Evolutionary conservation across 53 echinoderm and acorn worm genomes (phyloP).

Genomic region (Holothuria leucospilota): DNA sequence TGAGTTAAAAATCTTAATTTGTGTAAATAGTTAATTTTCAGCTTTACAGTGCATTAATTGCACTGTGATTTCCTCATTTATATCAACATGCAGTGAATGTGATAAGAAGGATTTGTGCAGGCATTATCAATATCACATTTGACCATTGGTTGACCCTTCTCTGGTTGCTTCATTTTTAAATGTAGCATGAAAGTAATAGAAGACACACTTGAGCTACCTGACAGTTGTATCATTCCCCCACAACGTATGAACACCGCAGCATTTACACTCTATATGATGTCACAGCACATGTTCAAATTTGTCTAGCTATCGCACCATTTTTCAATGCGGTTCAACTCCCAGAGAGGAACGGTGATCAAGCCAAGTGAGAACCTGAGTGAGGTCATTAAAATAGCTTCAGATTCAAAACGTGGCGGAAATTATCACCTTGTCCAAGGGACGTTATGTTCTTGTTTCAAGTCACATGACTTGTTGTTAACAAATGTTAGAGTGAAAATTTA

Average conservation of each 20-base stretch:
- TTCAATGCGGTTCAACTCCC: slow-evolving; percentile 57
- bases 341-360: background rate
- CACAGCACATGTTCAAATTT: slow-evolving; percentile 29
- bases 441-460: slow-evolving; percentile 85
- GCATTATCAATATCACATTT: too few relatives aligned
- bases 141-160: too few relatives aligned
- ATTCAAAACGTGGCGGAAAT: slow-evolving; percentile 81
- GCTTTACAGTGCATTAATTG: too few relatives aligned
- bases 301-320: slow-evolving; percentile 61
- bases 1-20: too few relatives aligned
- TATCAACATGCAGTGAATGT: too few relatives aligned
- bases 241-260: slow-evolving; percentile 63
- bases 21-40: too few relatives aligned
- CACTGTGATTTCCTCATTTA: too few relatives aligned
- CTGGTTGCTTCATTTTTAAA: too few relatives aligned
- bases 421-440: slow-evolving; percentile 70
- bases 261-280: slow-evolving; percentile 10
- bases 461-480: slow-evolving; percentile 74
- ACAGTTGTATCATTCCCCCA: slow-evolving; percentile 52
- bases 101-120: too few relatives aligned
- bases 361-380: slow-evolving; percentile 68
- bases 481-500: slow-evolving; percentile 78
- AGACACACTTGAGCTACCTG: slow-evolving; percentile 52
- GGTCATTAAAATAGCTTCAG: slow-evolving; percentile 64
- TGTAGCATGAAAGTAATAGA: slow-evolving; percentile 30